These are phyloP conservation scores for Noctua fimbriata DNA, from an alignment of 2,888 invertebrate species.

Conservation along the genomic window DNA sequence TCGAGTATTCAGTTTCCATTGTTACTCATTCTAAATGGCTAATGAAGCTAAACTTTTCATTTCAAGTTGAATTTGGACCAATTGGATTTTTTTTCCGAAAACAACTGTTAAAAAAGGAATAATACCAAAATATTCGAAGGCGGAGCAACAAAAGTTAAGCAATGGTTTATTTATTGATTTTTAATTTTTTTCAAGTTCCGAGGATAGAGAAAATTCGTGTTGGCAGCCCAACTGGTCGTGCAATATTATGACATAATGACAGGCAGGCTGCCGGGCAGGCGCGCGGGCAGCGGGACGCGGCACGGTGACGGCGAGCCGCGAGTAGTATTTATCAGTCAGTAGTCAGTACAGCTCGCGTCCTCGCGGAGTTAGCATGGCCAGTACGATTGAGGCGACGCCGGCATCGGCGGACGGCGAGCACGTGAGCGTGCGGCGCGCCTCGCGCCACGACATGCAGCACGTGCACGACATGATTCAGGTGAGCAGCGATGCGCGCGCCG, in stretches of 20 bases:
- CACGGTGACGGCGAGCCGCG: too few relatives aligned
- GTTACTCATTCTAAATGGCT: too few relatives aligned
- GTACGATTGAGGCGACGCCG: neutral
- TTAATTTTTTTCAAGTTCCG: neutral
- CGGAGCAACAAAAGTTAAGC: neutral
- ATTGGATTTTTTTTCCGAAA: neutral
- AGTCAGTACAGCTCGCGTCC: neutral
- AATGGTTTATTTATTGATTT: neutral
- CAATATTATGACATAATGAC: neutral
- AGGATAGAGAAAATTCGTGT: neutral
- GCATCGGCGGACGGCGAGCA: neutral
- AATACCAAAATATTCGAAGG: neutral
- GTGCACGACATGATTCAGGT: conserved; percentile 80
- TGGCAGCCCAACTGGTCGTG: conserved; percentile 2
- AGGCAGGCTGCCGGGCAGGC: neutral
- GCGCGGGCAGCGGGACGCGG: conserved; percentile 5
- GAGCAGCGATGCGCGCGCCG: conserved; percentile 57
- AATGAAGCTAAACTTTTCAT: too few relatives aligned
- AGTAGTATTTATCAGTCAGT: neutral
- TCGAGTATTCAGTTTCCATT: too few relatives aligned
- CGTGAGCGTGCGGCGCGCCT: conserved; percentile 75
- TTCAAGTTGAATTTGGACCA: neutral
- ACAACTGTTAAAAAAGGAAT: neutral
- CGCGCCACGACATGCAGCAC: conserved; percentile 75
- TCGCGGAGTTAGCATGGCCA: conserved; percentile 22